Percentiles rank a stretch among this genome's conserved stretches.
phyloP scores from a whole-genome alignment of 1,140 invertebrate species.

The Bombus polaris region DNA sequence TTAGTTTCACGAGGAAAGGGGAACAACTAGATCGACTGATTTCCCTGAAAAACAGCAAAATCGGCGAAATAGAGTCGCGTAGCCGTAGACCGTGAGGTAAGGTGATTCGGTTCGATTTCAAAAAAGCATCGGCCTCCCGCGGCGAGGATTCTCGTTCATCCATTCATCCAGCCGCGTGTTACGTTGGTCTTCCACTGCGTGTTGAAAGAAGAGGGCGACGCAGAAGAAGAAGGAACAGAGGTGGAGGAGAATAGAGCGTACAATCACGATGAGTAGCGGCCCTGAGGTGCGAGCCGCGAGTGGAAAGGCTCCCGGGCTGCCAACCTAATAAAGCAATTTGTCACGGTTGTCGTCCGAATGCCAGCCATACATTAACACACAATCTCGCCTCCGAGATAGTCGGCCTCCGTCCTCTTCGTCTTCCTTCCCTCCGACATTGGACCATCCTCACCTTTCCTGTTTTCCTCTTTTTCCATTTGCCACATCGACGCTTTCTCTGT shows the following conservation, averaged over 20 bases:
- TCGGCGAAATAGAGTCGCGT: slow-evolving; percentile 6
- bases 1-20: not conserved
- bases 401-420: slow-evolving; percentile 52
- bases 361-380: slow-evolving; percentile 81
- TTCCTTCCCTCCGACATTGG: slow-evolving; percentile 13
- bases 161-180: slow-evolving; percentile 68
- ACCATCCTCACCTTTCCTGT: slow-evolving; percentile 48
- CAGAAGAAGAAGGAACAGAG: slow-evolving; percentile 59
- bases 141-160: slow-evolving; percentile 58
- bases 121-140: slow-evolving; percentile 65
- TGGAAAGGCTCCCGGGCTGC: slow-evolving; percentile 80
- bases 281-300: slow-evolving; percentile 71
- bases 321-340: slow-evolving; percentile 83
- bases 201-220: slow-evolving; percentile 63
- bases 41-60: not conserved
- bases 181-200: slow-evolving; percentile 61
- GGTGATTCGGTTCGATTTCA: slow-evolving; percentile 67
- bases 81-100: not conserved
- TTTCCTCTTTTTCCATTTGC: slow-evolving; percentile 44
- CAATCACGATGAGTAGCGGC: slow-evolving; percentile 74
- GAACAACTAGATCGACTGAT: not conserved
- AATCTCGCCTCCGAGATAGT: slow-evolving; percentile 75
- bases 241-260: slow-evolving; percentile 70
- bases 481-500: slow-evolving; percentile 26
- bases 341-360: slow-evolving; percentile 82